phyloP scores from a whole-genome alignment of 2,888 invertebrate genomes.

The Cosmia pyralina region DNA sequence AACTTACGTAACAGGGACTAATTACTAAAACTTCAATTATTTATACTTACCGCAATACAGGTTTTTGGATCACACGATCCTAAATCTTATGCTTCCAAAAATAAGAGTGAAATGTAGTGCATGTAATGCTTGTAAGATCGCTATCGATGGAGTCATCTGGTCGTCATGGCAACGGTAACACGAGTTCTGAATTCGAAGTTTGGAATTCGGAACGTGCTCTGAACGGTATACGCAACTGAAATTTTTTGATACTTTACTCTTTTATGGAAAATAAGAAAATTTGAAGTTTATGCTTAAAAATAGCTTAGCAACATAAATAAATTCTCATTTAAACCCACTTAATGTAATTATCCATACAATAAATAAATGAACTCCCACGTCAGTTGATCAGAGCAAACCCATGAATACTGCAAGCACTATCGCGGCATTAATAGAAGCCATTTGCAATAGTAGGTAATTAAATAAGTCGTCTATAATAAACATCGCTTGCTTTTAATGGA shows the following conservation, averaged over 20 bases:
- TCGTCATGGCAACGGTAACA: slow-evolving; percentile 73
- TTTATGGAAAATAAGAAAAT: background rate
- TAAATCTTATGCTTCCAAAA: background rate
- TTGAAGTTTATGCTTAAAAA: background rate
- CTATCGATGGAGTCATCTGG: slow-evolving; percentile 68
- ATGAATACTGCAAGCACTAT: slow-evolving; percentile 25
- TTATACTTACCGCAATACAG: slow-evolving; percentile 35
- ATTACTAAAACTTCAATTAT: slow-evolving; percentile 66
- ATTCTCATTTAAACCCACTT: background rate
- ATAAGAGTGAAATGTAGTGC: slow-evolving; percentile 22
- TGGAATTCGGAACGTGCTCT: slow-evolving; percentile 73
- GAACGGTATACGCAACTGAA: slow-evolving; percentile 31
- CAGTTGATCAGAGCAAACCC: slow-evolving; percentile 6
- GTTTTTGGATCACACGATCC: background rate
- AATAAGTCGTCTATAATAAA: slow-evolving; percentile 7
- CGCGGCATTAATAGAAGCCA: slow-evolving; percentile 2
- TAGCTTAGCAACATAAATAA: background rate
- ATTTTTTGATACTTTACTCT: slow-evolving; percentile 60
- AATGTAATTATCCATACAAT: background rate
- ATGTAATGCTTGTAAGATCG: slow-evolving; percentile 32
- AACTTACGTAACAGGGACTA: slow-evolving; percentile 45
- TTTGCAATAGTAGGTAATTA: slow-evolving; percentile 28
- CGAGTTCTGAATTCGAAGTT: slow-evolving; percentile 75
- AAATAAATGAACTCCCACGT: slow-evolving; percentile 2
- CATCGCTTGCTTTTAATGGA: slow-evolving; percentile 23